Conservation (phyloP, 2,888 invertebrate species). For the Stenoptilia bipunctidactyla region DNA sequence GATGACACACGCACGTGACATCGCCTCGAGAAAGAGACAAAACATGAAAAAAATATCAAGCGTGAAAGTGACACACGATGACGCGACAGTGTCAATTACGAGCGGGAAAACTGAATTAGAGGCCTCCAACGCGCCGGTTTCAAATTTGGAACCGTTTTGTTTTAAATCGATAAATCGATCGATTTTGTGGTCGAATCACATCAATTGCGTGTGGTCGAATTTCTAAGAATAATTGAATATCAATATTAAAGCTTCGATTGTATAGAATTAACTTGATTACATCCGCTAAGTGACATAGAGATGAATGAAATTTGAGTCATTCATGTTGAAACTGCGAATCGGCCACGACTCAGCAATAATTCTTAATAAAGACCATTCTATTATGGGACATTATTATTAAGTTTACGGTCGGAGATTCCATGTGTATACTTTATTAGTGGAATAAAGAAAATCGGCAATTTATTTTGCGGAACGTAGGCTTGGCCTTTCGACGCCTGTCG, state of each 20-base stretch:
- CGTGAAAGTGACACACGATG: conserved; percentile 32
- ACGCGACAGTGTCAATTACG: conserved; percentile 67
- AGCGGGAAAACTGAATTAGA: conserved; percentile 69
- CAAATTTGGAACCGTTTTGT: conserved; percentile 67
- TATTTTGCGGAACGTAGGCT: conserved; percentile 47
- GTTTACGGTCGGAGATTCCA: conserved; percentile 43
- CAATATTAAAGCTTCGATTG: conserved; percentile 47
- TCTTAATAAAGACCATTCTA: conserved; percentile 50
- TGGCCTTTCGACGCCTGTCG: conserved; percentile 66
- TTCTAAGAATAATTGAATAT: conserved; percentile 64
- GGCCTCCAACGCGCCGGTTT: conserved; percentile 52
- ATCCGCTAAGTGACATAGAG: conserved; percentile 22
- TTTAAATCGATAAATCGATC: conserved; percentile 68
- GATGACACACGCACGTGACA: conserved; percentile 67
- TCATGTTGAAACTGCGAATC: conserved; percentile 36
- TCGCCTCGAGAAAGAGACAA: conserved; percentile 33
- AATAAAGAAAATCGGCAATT: conserved; percentile 55
- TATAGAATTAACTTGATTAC: conserved; percentile 55
- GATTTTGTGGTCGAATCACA: conserved; percentile 40
- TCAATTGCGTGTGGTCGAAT: conserved; percentile 65
- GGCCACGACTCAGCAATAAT: conserved; percentile 35
- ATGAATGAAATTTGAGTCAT: conserved; percentile 50
- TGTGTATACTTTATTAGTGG: conserved; percentile 49
- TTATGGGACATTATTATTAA: conserved; percentile 35
- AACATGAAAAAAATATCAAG: conserved; percentile 16